Evolutionary conservation across 2,888 invertebrate genomes (phyloP).

Genomic region (Leucophenga maculata): DNA sequence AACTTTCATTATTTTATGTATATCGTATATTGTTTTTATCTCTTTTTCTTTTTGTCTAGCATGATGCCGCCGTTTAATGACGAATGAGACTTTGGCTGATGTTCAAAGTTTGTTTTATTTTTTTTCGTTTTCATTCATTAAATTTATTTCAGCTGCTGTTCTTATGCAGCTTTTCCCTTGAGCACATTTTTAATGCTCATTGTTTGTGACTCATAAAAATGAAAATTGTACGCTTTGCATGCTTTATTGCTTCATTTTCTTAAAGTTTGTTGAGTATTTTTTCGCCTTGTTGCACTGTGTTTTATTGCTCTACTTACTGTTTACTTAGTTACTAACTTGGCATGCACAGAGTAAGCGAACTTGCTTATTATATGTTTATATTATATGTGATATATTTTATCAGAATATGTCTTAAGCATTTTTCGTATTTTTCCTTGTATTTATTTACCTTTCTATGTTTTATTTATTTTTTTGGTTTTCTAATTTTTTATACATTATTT

Average conservation of each 20-base stretch:
- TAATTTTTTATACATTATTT: conserved; percentile 20
- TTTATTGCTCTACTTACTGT: not conserved
- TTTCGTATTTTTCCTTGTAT: conserved; percentile 12
- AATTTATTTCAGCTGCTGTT: conserved; percentile 6
- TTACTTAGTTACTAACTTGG: not conserved
- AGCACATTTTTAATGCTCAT: not conserved
- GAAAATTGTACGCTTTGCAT: no score
- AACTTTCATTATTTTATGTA: not conserved
- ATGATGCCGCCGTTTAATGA: not conserved
- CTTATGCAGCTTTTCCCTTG: not conserved
- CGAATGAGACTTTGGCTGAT: conserved; percentile 14
- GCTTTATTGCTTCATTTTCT: no score
- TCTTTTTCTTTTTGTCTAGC: no score
- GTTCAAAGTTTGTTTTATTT: conserved; percentile 10
- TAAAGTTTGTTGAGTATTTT: not conserved
- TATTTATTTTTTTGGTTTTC: conserved; percentile 39
- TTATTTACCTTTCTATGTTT: conserved; percentile 25
- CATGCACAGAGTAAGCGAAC: conserved; percentile 1
- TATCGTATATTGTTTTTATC: not conserved
- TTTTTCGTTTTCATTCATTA: not conserved
- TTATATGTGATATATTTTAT: not conserved
- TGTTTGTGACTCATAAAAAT: no score
- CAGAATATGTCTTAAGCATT: conserved; percentile 14
- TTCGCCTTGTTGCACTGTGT: not conserved
- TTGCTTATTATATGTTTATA: not conserved